Conservation (phyloP, 2,113 vertebrate genomes). For the Colaptes auratus region DNA sequence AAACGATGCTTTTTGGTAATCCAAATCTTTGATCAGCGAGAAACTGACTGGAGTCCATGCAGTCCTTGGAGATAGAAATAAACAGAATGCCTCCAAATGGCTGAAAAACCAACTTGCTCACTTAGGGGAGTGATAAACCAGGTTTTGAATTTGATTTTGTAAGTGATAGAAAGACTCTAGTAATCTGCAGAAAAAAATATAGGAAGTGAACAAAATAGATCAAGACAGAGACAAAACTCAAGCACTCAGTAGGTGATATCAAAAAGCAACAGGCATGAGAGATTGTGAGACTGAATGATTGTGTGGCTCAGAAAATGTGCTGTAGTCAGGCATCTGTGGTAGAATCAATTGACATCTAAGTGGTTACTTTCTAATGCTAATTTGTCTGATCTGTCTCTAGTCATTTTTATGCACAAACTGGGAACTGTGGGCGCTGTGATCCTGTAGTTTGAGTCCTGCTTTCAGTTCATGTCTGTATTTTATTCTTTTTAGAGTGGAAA, state of each 20-base stretch:
- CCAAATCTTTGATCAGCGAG: conserved; percentile 31
- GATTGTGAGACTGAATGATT: conserved; percentile 10
- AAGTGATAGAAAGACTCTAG: conserved; percentile 24
- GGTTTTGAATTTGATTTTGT: conserved; percentile 55
- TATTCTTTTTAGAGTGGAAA: neutral
- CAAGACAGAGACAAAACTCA: neutral
- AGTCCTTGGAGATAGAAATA: conserved; percentile 23
- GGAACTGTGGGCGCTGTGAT: neutral
- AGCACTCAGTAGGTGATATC: neutral
- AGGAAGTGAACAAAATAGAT: neutral
- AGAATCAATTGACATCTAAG: neutral
- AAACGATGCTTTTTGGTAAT: conserved; percentile 7
- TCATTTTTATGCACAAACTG: neutral
- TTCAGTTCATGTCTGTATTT: neutral
- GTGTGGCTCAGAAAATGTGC: neutral
- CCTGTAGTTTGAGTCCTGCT: neutral
- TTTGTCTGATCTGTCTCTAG: neutral
- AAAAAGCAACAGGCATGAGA: conserved; percentile 15
- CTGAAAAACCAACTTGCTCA: conserved; percentile 35
- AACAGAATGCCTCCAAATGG: conserved; percentile 41
- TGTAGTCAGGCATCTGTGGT: neutral
- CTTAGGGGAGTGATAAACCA: conserved; percentile 1
- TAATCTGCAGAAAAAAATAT: neutral
- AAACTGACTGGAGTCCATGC: neutral
- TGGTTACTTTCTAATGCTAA: neutral